These are phyloP conservation scores for Alcedo atthis DNA, from an alignment of 2,797 vertebrate species.

Conservation along the genomic window DNA sequence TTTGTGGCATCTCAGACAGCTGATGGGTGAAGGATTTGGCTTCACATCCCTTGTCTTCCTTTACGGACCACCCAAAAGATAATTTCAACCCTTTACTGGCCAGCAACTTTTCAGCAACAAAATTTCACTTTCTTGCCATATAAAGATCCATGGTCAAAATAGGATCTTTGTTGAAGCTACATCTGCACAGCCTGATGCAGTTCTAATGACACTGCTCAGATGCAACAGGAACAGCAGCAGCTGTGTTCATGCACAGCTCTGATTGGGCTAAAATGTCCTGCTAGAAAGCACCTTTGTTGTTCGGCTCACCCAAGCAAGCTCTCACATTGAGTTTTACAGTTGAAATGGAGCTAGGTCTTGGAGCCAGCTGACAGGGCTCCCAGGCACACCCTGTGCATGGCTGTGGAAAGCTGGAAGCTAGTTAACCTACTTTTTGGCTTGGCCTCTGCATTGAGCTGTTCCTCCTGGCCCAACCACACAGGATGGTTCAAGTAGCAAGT, in stretches of 20 bases:
- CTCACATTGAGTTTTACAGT: rapidly evolving
- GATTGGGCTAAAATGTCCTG: not conserved
- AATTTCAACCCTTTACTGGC: not conserved
- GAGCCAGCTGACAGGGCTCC: not conserved
- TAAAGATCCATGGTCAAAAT: not conserved
- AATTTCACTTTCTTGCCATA: not conserved
- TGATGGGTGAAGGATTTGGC: not conserved
- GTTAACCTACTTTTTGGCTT: not conserved
- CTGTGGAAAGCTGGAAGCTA: not conserved
- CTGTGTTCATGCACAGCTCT: rapidly evolving
- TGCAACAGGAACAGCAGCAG: not conserved
- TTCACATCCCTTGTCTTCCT: not conserved
- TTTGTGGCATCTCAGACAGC: not conserved
- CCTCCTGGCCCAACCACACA: rapidly evolving
- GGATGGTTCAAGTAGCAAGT: not conserved
- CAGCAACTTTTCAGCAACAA: not conserved
- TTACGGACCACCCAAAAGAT: not conserved
- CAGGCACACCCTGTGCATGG: not conserved
- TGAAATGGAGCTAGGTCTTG: not conserved
- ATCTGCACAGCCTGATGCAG: not conserved
- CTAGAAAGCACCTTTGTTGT: not conserved
- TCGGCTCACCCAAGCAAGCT: not conserved
- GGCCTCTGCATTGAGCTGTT: not conserved
- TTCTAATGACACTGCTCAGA: not conserved
- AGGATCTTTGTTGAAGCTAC: not conserved